Base-by-base conservation (phyloP, 1,140 invertebrate genomes). In the Drosophila nikananu region DNA sequence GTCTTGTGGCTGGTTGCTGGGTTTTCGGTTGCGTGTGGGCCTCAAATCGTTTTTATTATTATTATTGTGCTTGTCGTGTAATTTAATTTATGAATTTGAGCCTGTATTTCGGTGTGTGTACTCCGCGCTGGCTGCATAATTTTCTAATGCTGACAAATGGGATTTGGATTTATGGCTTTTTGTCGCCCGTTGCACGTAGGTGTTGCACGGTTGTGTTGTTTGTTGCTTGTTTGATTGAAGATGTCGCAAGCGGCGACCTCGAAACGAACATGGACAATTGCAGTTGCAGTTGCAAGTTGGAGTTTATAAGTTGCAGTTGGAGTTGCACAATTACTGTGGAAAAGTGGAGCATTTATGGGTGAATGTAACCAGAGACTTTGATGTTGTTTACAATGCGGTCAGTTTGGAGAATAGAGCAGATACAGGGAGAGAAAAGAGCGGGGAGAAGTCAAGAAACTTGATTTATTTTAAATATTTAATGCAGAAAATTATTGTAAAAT, bases 81-180 rank as follows among this genome's bases (percentile, higher is more conserved):
- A 89, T 89, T 89, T 89, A 91, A 89, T 89, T 89, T 89, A 89
- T 89, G 86, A 89, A 89, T 90, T 87, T 87, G 73, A 87, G 77
- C 70, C 81, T 89, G 68, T 58, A 65, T 72, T 65, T 81, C 63
- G 59, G 66, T 59, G 70, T 81, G 46, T 66, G 59, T 39, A 67
- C 39, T 74, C 67, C 55, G 68, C 54, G 68, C 54, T 79, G 76
- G 81, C 86, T 89, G 86, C 81, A 89, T 86, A 86, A 89, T 89
- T 89, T 89, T 90, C 86, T 89, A 90, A 89, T 89, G 86, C 86
- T 90, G 86, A 89, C 86, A 89, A 89, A 89, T 89, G 86, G 86
- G 84, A 90, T 89, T 89, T 89, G 84, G 70, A 89, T 89, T 89
- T 89, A 89, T 89, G 83, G 86, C 83, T 87, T 77, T 55, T 84